Evolutionary conservation across 2,113 vertebrate genomes (phyloP), one percentile per base, ranked within the genome.

Genomic region (Struthio camelus): DNA sequence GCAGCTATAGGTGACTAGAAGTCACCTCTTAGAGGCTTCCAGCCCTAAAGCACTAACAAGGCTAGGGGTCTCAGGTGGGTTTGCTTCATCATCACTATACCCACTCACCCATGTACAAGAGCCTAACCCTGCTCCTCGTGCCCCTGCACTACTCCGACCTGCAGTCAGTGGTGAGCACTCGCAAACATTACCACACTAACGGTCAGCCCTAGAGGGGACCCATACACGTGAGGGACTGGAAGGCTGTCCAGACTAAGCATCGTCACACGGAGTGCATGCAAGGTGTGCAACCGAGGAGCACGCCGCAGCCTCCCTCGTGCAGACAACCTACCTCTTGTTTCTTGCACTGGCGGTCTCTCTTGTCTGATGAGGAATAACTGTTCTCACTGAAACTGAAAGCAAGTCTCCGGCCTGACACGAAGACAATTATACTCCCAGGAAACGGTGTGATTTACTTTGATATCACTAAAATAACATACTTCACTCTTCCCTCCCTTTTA

Each of bases 81-180:
- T 90, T 70, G 80, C 36, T 20, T 48, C 54, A 48, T 61, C 30
- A 36, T 12, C 11, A 51, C 27, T 27, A 1, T 17, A 22, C 22
- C 36, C 27, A 11, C 73, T 66, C 25, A 38, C 10, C 30, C 0
- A 0, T 0, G 0, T 18, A n/a, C 24, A 81, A 40, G 32, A 71
- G 58, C 6, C 24, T 42, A 48, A 86, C 62, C 34, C 44, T 34
- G 25, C 53, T 88, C 14, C 32, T 88, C 18, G 17, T 34, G 56
- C 56, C 32, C 56, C 56, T 34, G 46, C 18, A 48, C 17, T 19
- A 48, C 46, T 48, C 18, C 46, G 17, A 48, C 8, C 46, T 30
- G 69, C 17, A 30, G 34, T 18, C 50, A 36, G 1, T 22, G 38
- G 53, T 53, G 72, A 58, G 36, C 50, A 22, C n/a, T 6, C 6